These are phyloP conservation scores for Tetramorium parvispinum DNA, from an alignment of 1,140 invertebrate genomes.

Conservation along the genomic window DNA sequence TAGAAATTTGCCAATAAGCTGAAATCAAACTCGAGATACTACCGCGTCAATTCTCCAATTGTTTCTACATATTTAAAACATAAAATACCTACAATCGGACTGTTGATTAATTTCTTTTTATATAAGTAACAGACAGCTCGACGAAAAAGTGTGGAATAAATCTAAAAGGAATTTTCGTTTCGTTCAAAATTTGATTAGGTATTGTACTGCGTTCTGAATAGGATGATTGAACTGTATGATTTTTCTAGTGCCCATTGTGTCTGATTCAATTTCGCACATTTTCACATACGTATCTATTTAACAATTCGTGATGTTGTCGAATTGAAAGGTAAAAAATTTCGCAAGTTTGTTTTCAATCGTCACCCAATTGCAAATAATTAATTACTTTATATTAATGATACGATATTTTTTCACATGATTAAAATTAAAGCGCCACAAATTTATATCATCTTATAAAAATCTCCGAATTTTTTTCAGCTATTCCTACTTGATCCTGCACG, in stretches of 20 bases:
- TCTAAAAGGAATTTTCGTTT: neutral
- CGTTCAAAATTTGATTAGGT: neutral
- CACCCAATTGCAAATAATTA: neutral
- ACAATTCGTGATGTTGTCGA: neutral
- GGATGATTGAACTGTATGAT: neutral
- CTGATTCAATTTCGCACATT: neutral
- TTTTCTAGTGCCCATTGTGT: neutral
- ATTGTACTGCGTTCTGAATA: neutral
- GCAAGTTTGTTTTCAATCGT: neutral
- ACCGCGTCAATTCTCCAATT: neutral
- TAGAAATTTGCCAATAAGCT: slow-evolving; percentile 24
- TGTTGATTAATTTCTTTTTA: neutral
- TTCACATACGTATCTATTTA: neutral
- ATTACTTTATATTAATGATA: neutral
- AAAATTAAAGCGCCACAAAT: neutral
- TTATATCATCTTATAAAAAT: neutral
- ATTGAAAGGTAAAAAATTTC: neutral
- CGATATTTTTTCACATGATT: neutral
- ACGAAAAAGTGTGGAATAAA: neutral
- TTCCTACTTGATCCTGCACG: neutral
- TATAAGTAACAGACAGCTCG: neutral
- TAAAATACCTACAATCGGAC: neutral
- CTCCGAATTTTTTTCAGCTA: neutral
- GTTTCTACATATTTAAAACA: neutral
- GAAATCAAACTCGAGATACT: neutral